Conservation (phyloP, 1,140 invertebrate genomes). For the Wiebesia pumilae region DNA sequence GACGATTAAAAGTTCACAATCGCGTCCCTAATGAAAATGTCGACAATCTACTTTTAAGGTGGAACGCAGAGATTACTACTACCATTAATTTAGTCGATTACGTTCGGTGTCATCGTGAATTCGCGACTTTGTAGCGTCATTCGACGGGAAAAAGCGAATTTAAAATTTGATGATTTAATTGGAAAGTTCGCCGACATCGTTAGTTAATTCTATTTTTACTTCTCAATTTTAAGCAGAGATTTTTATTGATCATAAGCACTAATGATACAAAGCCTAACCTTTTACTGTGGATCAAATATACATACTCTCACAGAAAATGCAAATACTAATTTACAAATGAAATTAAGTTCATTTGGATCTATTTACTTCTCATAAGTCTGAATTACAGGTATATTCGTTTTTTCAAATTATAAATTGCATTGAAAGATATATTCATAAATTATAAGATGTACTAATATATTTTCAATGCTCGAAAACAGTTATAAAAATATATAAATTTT, state of each 20-base stretch:
- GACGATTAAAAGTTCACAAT: conserved; percentile 38
- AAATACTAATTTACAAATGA: neutral
- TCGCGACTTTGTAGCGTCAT: neutral
- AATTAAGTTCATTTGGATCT: neutral
- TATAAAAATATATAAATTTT: too few relatives aligned
- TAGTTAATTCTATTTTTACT: neutral
- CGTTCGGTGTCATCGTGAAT: conserved; percentile 16
- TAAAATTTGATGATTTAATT: conserved; percentile 26
- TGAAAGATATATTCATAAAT: too few relatives aligned
- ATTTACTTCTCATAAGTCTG: too few relatives aligned
- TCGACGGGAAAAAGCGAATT: neutral
- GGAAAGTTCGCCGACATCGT: neutral
- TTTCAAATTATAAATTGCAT: neutral
- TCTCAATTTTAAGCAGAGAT: neutral
- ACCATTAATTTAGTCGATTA: conserved; percentile 36
- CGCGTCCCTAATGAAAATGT: conserved; percentile 31
- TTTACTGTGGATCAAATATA: neutral
- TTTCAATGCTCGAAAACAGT: too few relatives aligned
- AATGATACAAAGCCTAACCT: neutral
- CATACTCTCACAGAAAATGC: neutral
- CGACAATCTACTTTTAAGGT: conserved; percentile 24
- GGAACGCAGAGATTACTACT: conserved; percentile 20
- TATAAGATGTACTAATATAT: too few relatives aligned
- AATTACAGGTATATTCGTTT: neutral
- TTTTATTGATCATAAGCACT: neutral